Evolutionary conservation across 2,888 invertebrate species (phyloP), one percentile per base, ranked within the genome.

Genomic region (Protonemura montana): DNA sequence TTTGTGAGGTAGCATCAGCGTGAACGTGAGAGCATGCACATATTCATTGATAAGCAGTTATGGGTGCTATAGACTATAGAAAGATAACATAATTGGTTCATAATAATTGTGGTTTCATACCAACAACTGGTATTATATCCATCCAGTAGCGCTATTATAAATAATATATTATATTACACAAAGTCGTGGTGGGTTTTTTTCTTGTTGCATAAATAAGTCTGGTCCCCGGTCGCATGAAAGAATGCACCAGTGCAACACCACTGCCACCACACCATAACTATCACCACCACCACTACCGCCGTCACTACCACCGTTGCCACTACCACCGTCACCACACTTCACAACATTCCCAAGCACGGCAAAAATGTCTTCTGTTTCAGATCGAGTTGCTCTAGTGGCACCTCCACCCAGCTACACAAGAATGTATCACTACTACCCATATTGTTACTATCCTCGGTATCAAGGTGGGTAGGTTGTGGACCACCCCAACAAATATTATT

Each of bases 311-410:
- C 59, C 59, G 21, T 21, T 21, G 21, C 59, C 59, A 59, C 3
- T 1, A 59, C 59, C 59, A 59, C 59, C 59, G 21, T 21, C 59
- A 59, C 7, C 59, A 10, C 59, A 59, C 59, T 2, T 7, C 59
- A 59, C 59, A 13, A 59, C 59, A 59, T 59, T 59, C 59, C 59
- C 59, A 21, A 16, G 59, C 59, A 59, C 59, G 59, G 81, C 81
- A 30, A 27, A 81, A 10, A 30, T 81, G 13, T 81, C 80, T 85
- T 82, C 29, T 89, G 90, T 92, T 92, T 89, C 92, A 95, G 94
- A 95, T 94, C 93, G 93, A 89, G 93, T 94, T 90, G 94, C 94
- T 89, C 92, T 94, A 90, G 93, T 94, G 89, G 93, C 93, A 89
- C 92, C 94, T 89, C 93, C 93, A 89, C 93, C 94, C 89, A 93